Evolutionary conservation across 2,113 vertebrate species (phyloP).

Genomic region (Charina bottae): DNA sequence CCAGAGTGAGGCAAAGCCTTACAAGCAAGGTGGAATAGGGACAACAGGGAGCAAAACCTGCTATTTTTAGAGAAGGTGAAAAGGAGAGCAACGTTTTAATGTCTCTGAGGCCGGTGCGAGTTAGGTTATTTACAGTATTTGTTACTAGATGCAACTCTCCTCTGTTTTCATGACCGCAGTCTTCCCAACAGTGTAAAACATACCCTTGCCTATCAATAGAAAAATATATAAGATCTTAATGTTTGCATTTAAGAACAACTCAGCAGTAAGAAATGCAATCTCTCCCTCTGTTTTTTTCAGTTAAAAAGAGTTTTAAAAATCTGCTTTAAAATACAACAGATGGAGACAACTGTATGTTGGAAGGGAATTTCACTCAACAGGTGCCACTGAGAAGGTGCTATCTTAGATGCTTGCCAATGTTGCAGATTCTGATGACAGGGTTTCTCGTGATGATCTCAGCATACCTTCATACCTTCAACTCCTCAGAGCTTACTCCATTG

Average conservation of each 20-base stretch:
- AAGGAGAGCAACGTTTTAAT: conserved; percentile 44
- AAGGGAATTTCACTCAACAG: background rate
- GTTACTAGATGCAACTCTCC: background rate
- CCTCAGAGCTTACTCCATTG: background rate
- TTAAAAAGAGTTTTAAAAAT: background rate
- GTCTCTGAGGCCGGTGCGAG: background rate
- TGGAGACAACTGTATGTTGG: background rate
- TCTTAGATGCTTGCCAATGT: background rate
- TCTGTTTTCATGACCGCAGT: background rate
- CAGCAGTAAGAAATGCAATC: background rate
- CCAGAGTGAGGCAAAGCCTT: conserved; percentile 59
- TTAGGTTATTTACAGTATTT: background rate
- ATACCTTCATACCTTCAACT: background rate
- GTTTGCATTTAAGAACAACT: background rate
- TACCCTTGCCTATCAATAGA: background rate
- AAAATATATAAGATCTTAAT: background rate
- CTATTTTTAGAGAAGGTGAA: conserved; percentile 44
- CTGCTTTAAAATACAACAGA: background rate
- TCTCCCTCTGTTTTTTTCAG: background rate
- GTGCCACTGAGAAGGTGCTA: background rate
- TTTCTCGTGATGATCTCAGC: background rate
- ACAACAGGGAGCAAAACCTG: conserved; percentile 20
- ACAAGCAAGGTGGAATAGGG: conserved; percentile 47
- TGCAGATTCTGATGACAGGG: background rate
- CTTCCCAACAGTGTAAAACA: background rate